Percentiles rank a stretch among this genome's conserved stretches.
Evolutionary conservation across 2,113 vertebrate genomes (phyloP).

Genomic region (Ancistrus triradiatus): DNA sequence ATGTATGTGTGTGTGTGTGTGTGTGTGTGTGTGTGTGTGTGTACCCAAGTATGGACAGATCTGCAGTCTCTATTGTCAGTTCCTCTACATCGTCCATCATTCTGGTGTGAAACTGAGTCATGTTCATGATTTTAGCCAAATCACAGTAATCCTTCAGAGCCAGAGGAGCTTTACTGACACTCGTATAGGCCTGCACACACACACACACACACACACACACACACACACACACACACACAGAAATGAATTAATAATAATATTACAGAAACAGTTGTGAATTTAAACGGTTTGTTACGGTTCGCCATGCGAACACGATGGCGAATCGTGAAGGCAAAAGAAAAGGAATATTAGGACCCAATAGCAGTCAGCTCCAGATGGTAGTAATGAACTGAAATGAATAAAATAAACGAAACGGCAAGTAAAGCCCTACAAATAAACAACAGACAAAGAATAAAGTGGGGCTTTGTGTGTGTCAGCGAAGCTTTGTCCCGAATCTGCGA

Average conservation of each 20-base stretch:
- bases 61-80: conserved; percentile 76
- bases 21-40: background rate
- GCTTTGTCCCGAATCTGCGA: too few species aligned
- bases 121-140: conserved; percentile 84
- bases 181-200: conserved; percentile 70
- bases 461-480: too few species aligned
- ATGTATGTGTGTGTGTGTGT: background rate
- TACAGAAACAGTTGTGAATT: too few species aligned
- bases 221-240: background rate
- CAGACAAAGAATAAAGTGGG: too few species aligned
- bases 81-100: conserved; percentile 79
- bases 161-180: conserved; percentile 78
- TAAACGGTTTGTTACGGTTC: too few species aligned
- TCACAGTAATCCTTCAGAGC: conserved; percentile 74
- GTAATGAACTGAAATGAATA: too few species aligned
- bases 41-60: conserved; percentile 81
- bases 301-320: too few species aligned
- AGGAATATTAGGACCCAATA: too few species aligned
- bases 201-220: conserved; percentile 18
- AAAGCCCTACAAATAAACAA: too few species aligned
- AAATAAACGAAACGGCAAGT: too few species aligned
- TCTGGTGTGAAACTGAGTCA: conserved; percentile 84
- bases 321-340: too few species aligned
- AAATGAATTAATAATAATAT: background rate
- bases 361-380: too few species aligned